phyloP scores from a whole-genome alignment of 2,888 invertebrate species.

The Aspidapion aeneum region DNA sequence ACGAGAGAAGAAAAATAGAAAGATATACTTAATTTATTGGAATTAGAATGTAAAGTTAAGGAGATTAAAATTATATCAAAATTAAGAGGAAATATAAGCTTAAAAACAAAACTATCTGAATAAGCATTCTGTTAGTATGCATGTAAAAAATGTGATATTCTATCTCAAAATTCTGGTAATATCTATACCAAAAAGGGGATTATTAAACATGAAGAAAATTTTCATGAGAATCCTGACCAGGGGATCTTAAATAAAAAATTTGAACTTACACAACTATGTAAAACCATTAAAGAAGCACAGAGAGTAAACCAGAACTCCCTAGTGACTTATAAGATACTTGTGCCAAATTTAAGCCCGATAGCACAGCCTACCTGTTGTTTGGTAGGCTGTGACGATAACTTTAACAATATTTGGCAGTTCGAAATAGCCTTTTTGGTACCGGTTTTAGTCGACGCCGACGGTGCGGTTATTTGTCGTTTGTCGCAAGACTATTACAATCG shows the following conservation, averaged over 20 bases:
- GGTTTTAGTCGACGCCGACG: too few relatives aligned
- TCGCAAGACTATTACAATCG: too few relatives aligned
- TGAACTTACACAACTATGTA: neutral
- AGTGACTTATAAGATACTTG: too few relatives aligned
- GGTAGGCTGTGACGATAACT: too few relatives aligned
- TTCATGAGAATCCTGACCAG: neutral
- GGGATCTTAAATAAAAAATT: neutral
- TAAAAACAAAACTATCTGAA: neutral
- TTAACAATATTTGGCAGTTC: too few relatives aligned
- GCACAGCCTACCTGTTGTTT: too few relatives aligned
- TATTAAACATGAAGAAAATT: neutral
- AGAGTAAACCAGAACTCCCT: neutral
- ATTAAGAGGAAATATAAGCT: neutral
- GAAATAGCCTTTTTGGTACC: too few relatives aligned
- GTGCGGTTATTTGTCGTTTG: too few relatives aligned
- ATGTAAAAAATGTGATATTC: neutral
- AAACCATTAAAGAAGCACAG: neutral
- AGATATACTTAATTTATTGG: neutral
- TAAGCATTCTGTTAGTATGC: too few relatives aligned
- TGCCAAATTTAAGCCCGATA: too few relatives aligned
- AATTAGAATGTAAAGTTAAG: neutral
- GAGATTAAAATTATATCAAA: neutral
- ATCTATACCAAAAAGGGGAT: neutral
- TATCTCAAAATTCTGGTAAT: neutral
- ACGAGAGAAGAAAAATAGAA: neutral